Percentiles rank a stretch among this genome's conserved stretches.
Evolutionary conservation across 2,888 invertebrate species (phyloP).

Genomic region (Ephialtes manifestator): DNA sequence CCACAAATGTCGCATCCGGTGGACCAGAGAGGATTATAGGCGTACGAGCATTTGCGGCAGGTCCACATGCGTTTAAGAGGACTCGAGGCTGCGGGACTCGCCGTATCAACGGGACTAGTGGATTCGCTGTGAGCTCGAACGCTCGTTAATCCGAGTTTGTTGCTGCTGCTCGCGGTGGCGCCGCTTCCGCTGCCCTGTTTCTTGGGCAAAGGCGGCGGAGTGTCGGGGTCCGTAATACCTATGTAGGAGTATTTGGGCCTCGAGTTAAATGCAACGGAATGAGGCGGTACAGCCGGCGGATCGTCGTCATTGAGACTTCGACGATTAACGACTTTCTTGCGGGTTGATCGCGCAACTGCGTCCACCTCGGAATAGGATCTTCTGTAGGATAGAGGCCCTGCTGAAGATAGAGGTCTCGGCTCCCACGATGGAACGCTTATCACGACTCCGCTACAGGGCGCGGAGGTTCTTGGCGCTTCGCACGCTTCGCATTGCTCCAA

Average conservation of each 20-base stretch:
- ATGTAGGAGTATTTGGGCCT: conserved; percentile 83
- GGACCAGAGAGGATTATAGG: conserved; percentile 94
- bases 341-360: conserved; percentile 84
- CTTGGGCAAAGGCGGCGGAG: conserved; percentile 84
- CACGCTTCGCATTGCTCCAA: conserved; percentile 92
- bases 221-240: conserved; percentile 83
- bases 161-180: conserved; percentile 8
- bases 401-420: conserved; percentile 82
- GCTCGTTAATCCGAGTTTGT: conserved; percentile 77
- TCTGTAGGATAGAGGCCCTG: conserved; percentile 84
- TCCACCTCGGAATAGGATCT: conserved; percentile 86
- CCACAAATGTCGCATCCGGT: conserved; percentile 94
- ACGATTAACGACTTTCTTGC: conserved; percentile 86
- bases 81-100: conserved; percentile 72
- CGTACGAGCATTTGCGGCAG: conserved; percentile 95
- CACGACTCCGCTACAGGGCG: conserved; percentile 86
- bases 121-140: conserved; percentile 80
- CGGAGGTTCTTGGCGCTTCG: conserved; percentile 89
- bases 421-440: conserved; percentile 87
- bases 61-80: conserved; percentile 92
- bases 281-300: conserved; percentile 87
- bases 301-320: conserved; percentile 87
- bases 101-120: conserved; percentile 79
- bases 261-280: conserved; percentile 83
- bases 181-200: conserved; percentile 76